These are phyloP conservation scores for Trachemys scripta DNA, from an alignment of 2,113 vertebrate species.

Conservation along the genomic window DNA sequence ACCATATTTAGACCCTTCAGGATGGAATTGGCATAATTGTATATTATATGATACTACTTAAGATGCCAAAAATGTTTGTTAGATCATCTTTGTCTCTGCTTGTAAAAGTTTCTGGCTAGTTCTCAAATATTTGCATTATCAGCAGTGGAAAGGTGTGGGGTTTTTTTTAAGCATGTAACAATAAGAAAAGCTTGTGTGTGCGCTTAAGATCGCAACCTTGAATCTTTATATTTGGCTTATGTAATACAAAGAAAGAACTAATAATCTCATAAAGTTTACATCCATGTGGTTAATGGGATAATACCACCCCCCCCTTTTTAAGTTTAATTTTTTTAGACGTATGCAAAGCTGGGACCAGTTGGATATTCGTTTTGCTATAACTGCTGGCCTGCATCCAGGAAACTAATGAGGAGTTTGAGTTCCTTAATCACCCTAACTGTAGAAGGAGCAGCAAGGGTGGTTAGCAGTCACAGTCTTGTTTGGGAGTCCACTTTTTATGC, in stretches of 20 bases:
- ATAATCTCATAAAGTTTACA: neutral
- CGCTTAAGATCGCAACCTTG: neutral
- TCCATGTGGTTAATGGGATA: neutral
- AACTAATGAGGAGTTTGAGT: neutral
- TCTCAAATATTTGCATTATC: neutral
- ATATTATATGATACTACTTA: neutral
- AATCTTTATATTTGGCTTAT: neutral
- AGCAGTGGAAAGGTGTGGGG: neutral
- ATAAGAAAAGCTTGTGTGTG: neutral
- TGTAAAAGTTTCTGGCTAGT: neutral
- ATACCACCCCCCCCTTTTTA: neutral
- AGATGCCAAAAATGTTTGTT: neutral
- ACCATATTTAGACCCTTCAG: neutral
- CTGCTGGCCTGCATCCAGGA: neutral
- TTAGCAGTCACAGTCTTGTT: neutral
- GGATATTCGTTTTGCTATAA: neutral
- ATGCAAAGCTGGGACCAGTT: neutral
- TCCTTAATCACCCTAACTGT: neutral
- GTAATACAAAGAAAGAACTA: neutral
- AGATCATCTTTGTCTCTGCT: neutral
- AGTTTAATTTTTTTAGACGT: neutral
- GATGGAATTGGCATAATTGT: neutral
- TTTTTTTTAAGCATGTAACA: neutral
- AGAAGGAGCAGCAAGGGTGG: neutral
- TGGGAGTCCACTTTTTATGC: neutral